Percentiles rank a stretch among this genome's conserved stretches.
Conservation (phyloP, 2,888 invertebrate genomes). For the Tineola bisselliella region DNA sequence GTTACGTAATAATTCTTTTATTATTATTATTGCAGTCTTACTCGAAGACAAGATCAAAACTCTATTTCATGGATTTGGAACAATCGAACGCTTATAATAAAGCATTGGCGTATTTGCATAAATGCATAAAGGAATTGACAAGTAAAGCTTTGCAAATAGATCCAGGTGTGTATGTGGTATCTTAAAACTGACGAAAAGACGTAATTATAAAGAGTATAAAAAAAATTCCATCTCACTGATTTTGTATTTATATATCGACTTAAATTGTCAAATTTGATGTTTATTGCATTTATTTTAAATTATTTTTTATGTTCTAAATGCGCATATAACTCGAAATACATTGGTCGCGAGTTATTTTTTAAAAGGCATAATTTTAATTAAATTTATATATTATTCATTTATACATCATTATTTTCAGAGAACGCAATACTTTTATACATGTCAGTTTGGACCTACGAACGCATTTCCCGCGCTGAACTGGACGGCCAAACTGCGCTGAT, state of each 20-base stretch:
- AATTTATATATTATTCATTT: too few species aligned
- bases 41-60: conserved; percentile 28
- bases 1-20: too few species aligned
- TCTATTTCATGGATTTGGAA: conserved; percentile 31
- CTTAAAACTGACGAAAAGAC: too few species aligned
- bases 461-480: conserved; percentile 18
- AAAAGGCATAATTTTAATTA: too few species aligned
- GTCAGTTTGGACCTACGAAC: conserved; percentile 18
- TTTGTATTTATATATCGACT: too few species aligned
- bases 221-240: too few species aligned
- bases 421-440: neutral
- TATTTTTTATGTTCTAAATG: too few species aligned
- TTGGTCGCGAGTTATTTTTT: too few species aligned
- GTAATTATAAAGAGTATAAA: too few species aligned
- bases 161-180: conserved; percentile 40
- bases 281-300: too few species aligned
- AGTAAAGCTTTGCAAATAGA: conserved; percentile 38
- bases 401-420: neutral
- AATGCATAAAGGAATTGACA: conserved; percentile 31
- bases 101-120: conserved; percentile 28
- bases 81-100: conserved; percentile 23
- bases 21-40: conserved; percentile 32
- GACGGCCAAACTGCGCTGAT: conserved; percentile 4
- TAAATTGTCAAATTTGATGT: too few species aligned
- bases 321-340: too few species aligned